Evolutionary conservation across 2,888 invertebrate genomes (phyloP).

Genomic region (Eilema sororculum): DNA sequence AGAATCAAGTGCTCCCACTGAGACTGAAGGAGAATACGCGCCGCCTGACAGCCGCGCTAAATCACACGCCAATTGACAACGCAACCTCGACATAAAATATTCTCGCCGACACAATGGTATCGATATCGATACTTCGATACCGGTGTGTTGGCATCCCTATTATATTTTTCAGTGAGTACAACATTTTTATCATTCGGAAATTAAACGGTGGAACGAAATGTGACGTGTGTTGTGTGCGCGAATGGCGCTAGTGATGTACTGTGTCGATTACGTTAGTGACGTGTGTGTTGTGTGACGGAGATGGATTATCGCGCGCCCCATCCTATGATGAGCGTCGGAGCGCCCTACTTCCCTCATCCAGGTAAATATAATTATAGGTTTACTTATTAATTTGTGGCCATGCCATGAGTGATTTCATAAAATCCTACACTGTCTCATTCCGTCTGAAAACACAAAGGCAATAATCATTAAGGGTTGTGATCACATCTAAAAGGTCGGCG

Average conservation of each 20-base stretch:
- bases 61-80: slow-evolving; percentile 61
- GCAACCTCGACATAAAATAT: slow-evolving; percentile 52
- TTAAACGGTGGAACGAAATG: slow-evolving; percentile 48
- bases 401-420: no score
- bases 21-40: slow-evolving; percentile 67
- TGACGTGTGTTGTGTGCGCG: slow-evolving; percentile 37
- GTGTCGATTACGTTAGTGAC: slow-evolving; percentile 55
- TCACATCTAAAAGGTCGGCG: background rate
- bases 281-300: slow-evolving; percentile 59
- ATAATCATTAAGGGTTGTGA: background rate
- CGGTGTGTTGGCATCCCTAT: slow-evolving; percentile 36
- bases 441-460: no score
- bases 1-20: slow-evolving; percentile 50
- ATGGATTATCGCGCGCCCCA: slow-evolving; percentile 84
- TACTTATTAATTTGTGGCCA: background rate
- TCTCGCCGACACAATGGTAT: slow-evolving; percentile 53
- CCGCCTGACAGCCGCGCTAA: slow-evolving; percentile 60
- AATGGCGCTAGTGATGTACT: slow-evolving; percentile 48
- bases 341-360: slow-evolving; percentile 79
- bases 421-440: background rate
- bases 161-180: slow-evolving; percentile 38
- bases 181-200: slow-evolving; percentile 48
- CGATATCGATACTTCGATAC: slow-evolving; percentile 45
- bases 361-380: slow-evolving; percentile 61
- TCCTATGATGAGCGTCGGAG: slow-evolving; percentile 75